phyloP scores from a whole-genome alignment of 2,888 invertebrate genomes.

The Meteorus cinctellus region DNA sequence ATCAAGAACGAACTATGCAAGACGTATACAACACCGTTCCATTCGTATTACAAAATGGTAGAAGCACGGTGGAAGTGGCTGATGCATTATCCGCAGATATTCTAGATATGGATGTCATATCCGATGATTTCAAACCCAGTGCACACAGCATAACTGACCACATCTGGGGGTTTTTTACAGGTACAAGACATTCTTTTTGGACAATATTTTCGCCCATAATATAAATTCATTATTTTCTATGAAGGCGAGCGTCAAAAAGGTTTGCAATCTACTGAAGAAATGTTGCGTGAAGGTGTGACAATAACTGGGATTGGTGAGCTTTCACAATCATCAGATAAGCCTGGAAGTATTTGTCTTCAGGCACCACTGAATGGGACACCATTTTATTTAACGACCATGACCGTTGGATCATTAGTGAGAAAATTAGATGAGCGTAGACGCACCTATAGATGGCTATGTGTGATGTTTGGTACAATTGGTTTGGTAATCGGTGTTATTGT shows the following conservation, averaged over 20 bases:
- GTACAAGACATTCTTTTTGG: slow-evolving; percentile 57
- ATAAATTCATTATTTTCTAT: slow-evolving; percentile 15
- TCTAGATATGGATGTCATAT: slow-evolving; percentile 86
- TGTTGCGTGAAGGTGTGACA: slow-evolving; percentile 87
- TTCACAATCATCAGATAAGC: slow-evolving; percentile 75
- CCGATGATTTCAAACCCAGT: slow-evolving; percentile 87
- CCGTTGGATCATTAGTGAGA: slow-evolving; percentile 83
- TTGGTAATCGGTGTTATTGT: slow-evolving; percentile 75
- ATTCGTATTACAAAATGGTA: slow-evolving; percentile 81
- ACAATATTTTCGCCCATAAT: slow-evolving; percentile 16
- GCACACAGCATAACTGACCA: slow-evolving; percentile 85
- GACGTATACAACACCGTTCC: slow-evolving; percentile 87
- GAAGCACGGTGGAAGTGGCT: slow-evolving; percentile 81
- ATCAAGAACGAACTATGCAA: slow-evolving; percentile 85
- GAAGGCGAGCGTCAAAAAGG: slow-evolving; percentile 86
- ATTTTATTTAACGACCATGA: slow-evolving; percentile 86
- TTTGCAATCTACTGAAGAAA: slow-evolving; percentile 89
- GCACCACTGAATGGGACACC: slow-evolving; percentile 83
- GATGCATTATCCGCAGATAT: slow-evolving; percentile 85
- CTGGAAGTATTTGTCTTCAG: slow-evolving; percentile 81
- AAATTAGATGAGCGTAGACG: slow-evolving; percentile 82
- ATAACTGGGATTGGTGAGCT: slow-evolving; percentile 88
- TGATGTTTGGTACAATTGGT: slow-evolving; percentile 77
- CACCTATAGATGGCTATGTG: slow-evolving; percentile 77
- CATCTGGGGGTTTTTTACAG: slow-evolving; percentile 88